Evolutionary conservation across 2,797 vertebrate species (phyloP).

Genomic region (Cyclura pinguis): DNA sequence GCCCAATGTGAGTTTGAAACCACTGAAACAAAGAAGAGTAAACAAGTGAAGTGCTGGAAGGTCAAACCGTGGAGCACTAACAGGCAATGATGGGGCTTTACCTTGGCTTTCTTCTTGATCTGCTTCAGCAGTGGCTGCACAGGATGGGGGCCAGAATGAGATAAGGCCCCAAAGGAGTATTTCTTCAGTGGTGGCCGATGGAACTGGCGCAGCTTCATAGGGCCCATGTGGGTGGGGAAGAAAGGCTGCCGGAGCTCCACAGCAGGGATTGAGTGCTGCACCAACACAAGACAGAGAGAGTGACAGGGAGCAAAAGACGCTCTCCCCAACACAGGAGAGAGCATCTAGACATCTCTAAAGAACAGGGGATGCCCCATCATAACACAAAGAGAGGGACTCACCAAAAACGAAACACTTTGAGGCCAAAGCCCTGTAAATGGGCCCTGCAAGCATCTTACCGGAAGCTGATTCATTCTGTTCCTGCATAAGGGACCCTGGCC

Average conservation of each 20-base stretch:
- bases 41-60: neutral
- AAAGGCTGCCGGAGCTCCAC: conserved; percentile 97
- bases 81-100: conserved; percentile 56
- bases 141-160: conserved; percentile 93
- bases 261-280: conserved; percentile 95
- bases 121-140: conserved; percentile 95
- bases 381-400: neutral
- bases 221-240: conserved; percentile 98
- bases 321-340: neutral
- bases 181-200: conserved; percentile 94
- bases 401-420: neutral
- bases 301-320: accelerated
- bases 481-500: neutral
- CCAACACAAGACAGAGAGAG: neutral
- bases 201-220: conserved; percentile 96
- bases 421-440: neutral
- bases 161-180: conserved; percentile 94
- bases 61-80: neutral
- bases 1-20: neutral
- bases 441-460: neutral
- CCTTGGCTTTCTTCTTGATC: conserved; percentile 99
- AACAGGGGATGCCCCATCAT: neutral
- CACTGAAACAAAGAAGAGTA: neutral
- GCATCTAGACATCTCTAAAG: too few relatives aligned
- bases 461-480: neutral